phyloP scores from a whole-genome alignment of 2,797 vertebrate species.

The Mareca strepera region DNA sequence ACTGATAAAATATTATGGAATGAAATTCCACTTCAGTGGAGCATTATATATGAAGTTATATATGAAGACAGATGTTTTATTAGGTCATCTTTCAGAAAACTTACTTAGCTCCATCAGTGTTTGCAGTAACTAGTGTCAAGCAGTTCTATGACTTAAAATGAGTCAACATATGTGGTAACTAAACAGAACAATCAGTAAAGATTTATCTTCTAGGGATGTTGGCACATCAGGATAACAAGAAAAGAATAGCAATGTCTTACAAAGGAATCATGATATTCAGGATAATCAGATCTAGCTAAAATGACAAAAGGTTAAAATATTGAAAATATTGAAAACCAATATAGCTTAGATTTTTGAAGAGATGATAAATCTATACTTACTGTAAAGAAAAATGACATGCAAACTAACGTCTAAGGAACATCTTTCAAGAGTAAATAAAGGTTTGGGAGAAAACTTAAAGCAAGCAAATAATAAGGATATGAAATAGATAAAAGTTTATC shows the following conservation, averaged over 20 bases:
- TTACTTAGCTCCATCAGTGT: not conserved
- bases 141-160: not conserved
- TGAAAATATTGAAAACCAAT: not conserved
- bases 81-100: not conserved
- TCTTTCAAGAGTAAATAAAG: not conserved
- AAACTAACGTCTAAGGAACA: not conserved
- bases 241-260: not conserved
- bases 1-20: not conserved
- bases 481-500: not conserved
- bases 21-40: not conserved
- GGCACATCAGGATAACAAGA: not conserved
- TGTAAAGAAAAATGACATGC: not conserved
- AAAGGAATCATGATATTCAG: not conserved
- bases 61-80: not conserved
- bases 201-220: not conserved
- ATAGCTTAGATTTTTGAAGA: not conserved
- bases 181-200: not conserved
- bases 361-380: not conserved
- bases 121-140: not conserved
- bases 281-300: not conserved
- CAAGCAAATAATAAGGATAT: not conserved
- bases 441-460: not conserved
- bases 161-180: not conserved
- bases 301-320: not conserved
- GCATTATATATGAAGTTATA: not conserved